phyloP scores from a whole-genome alignment of 2,113 vertebrate species.

The Heterotilapia buettikoferi region DNA sequence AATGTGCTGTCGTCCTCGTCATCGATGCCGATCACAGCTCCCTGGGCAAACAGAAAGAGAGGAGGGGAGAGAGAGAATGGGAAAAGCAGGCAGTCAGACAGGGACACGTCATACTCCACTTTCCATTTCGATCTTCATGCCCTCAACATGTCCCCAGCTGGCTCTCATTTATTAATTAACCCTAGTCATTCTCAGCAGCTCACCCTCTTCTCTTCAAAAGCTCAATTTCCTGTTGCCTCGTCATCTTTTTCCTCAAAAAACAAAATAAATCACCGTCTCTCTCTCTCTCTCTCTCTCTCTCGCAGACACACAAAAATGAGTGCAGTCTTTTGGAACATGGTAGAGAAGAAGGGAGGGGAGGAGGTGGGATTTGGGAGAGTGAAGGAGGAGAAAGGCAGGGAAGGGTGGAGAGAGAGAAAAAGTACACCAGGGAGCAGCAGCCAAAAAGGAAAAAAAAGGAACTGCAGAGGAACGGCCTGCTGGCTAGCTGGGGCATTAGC shows the following conservation, averaged over 20 bases:
- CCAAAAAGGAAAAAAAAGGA: slow-evolving; percentile 18
- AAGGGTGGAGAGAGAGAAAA: slow-evolving; percentile 38
- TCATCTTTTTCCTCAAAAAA: background rate
- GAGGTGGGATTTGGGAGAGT: slow-evolving; percentile 36
- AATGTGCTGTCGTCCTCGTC: slow-evolving; percentile 99
- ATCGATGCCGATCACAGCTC: slow-evolving; percentile 99
- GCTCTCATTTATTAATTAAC: background rate
- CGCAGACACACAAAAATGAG: background rate
- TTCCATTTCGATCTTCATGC: slow-evolving; percentile 3
- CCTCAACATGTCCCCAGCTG: slow-evolving; percentile 16
- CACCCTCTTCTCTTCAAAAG: background rate
- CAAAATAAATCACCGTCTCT: background rate
- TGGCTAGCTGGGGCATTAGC: slow-evolving; percentile 21
- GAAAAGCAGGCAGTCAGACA: slow-evolving; percentile 73
- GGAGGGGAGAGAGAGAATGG: background rate
- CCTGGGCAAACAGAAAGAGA: slow-evolving; percentile 77
- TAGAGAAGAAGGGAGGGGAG: background rate
- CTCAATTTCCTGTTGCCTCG: slow-evolving; percentile 40
- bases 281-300: slow-evolving; percentile 5
- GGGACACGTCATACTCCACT: slow-evolving; percentile 84
- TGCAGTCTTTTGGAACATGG: slow-evolving; percentile 27
- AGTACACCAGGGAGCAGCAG: slow-evolving; percentile 36
- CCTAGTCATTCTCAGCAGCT: background rate
- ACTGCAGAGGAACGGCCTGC: slow-evolving; percentile 31
- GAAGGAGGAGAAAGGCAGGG: slow-evolving; percentile 38